Conservation (phyloP, 2,888 invertebrate genomes). For the Tenodera sinensis region DNA sequence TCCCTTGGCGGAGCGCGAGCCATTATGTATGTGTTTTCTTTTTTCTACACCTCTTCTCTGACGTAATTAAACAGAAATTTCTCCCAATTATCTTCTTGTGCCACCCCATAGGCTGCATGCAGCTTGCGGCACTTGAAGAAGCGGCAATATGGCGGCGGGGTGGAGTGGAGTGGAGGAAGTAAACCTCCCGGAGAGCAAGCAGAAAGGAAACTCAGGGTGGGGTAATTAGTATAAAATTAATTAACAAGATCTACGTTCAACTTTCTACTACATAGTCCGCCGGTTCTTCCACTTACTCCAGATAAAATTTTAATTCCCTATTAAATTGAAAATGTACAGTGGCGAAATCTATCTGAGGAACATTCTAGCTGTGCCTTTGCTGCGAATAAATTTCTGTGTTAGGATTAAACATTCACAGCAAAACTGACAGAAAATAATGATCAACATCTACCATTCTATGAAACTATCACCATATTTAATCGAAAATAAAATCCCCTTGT, state of each 20-base stretch:
- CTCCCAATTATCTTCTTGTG: slow-evolving; percentile 26
- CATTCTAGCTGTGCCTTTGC: background rate
- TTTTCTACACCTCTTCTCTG: background rate
- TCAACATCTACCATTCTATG: no score
- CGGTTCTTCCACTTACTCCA: background rate
- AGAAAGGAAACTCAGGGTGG: background rate
- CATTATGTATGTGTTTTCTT: background rate
- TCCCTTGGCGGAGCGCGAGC: background rate
- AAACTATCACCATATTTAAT: no score
- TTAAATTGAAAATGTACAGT: background rate
- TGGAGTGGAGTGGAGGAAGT: background rate
- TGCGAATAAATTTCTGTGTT: background rate
- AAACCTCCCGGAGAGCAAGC: background rate
- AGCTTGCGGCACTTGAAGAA: slow-evolving; percentile 17
- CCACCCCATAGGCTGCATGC: background rate
- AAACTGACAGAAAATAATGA: no score
- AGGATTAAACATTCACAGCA: no score
- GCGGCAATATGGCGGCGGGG: slow-evolving; percentile 8
- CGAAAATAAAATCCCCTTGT: no score
- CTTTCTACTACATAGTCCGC: background rate
- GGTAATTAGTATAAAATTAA: slow-evolving; percentile 30
- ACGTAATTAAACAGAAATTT: slow-evolving; percentile 25
- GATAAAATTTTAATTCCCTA: background rate
- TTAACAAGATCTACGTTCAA: slow-evolving; percentile 25
- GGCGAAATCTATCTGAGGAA: background rate